Conservation (phyloP, 1,140 invertebrate genomes). For the Idris sp. region DNA sequence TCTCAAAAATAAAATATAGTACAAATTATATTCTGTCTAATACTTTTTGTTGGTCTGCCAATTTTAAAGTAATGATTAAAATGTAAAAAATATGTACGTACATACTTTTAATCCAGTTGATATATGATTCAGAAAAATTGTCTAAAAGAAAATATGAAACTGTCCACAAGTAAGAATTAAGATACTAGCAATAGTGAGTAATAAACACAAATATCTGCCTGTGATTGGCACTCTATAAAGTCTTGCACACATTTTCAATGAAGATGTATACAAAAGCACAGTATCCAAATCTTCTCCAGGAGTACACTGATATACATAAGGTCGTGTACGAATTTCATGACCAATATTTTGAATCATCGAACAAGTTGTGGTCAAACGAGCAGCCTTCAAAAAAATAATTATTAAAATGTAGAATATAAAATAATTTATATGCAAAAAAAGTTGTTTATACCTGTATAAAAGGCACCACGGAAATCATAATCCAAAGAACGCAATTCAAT, state of each 20-base stretch:
- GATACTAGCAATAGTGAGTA: conserved; percentile 80
- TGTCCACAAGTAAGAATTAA: conserved; percentile 84
- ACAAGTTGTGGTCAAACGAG: conserved; percentile 86
- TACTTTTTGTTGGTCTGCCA: too few species aligned
- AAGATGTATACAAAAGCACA: conserved; percentile 86
- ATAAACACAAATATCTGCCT: conserved; percentile 82
- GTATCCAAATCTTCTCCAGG: conserved; percentile 85
- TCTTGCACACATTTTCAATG: conserved; percentile 85
- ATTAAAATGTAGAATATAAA: too few species aligned
- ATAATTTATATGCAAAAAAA: too few species aligned
- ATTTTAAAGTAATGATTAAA: too few species aligned
- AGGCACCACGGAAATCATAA: conserved; percentile 82
- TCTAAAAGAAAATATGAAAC: conserved; percentile 76
- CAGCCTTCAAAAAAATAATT: conserved; percentile 81
- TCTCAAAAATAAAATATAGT: too few species aligned
- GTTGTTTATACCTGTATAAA: conserved; percentile 81
- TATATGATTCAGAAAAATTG: too few species aligned
- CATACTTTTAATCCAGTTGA: too few species aligned
- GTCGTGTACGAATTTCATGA: conserved; percentile 86
- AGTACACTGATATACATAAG: conserved; percentile 87
- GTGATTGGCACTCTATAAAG: conserved; percentile 85
- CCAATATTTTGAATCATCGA: conserved; percentile 84
- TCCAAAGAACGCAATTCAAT: conserved; percentile 84
- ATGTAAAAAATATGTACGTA: too few species aligned
- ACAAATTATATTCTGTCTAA: too few species aligned